Conservation (phyloP, 2,797 vertebrate genomes). For the Gymnoscopelus braueri region DNA sequence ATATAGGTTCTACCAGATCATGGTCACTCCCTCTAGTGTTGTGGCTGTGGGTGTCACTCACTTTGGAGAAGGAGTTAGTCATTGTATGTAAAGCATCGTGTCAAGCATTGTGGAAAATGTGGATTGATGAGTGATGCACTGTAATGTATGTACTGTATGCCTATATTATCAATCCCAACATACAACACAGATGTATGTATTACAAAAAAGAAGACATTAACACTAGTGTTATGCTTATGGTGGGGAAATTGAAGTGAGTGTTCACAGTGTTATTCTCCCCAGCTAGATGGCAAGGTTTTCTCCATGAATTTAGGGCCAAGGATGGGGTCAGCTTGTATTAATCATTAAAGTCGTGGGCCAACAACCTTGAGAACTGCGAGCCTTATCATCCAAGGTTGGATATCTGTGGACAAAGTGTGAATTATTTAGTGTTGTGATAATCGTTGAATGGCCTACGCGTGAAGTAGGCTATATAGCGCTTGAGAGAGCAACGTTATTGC, state of each 20-base stretch:
- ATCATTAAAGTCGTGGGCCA: not conserved
- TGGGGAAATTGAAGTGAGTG: not conserved
- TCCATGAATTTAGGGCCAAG: not conserved
- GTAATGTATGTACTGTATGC: too few relatives aligned
- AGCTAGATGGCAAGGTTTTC: not conserved
- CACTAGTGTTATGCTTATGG: too few relatives aligned
- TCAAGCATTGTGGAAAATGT: too few relatives aligned
- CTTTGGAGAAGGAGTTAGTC: too few relatives aligned
- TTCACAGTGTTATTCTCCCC: constrained; percentile 3
- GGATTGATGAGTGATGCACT: too few relatives aligned
- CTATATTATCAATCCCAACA: too few relatives aligned
- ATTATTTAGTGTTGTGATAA: constrained; percentile 14
- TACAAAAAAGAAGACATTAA: too few relatives aligned
- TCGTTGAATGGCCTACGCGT: constrained; percentile 18
- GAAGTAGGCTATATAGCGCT: constrained; percentile 25
- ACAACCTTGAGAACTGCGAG: constrained; percentile 3
- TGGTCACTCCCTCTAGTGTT: too few relatives aligned
- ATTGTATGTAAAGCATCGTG: too few relatives aligned
- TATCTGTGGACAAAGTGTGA: not conserved
- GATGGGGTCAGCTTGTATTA: constrained; percentile 4
- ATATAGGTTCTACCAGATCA: too few relatives aligned
- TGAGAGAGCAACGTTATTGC: constrained; percentile 43
- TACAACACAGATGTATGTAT: too few relatives aligned
- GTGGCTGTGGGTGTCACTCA: too few relatives aligned
- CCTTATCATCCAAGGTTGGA: constrained; percentile 14